A percentile compares a stretch with the other conserved stretches of the same genome.
Conservation (phyloP, 2,113 vertebrate genomes). For the Abramis brama region DNA sequence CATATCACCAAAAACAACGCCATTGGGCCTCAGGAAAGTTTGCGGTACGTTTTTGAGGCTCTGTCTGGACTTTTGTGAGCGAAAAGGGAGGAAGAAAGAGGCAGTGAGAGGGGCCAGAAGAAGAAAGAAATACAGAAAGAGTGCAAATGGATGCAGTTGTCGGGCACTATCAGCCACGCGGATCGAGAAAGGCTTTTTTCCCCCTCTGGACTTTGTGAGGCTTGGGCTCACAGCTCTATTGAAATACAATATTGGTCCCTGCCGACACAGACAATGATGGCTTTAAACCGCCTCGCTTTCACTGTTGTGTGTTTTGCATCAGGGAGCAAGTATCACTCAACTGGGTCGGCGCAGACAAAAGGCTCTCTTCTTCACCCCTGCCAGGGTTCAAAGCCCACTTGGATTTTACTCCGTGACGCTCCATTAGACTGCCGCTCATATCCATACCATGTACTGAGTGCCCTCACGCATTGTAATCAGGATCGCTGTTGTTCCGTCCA, state of each 20-base stretch:
- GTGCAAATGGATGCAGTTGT: slow-evolving; percentile 41
- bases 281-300: slow-evolving; percentile 34
- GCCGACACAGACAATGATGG: slow-evolving; percentile 36
- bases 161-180: slow-evolving; percentile 46
- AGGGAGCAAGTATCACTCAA: slow-evolving; percentile 23
- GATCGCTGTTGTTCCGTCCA: slow-evolving; percentile 51
- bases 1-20: slow-evolving; percentile 54
- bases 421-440: slow-evolving; percentile 18
- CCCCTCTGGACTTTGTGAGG: slow-evolving; percentile 15
- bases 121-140: slow-evolving; percentile 37
- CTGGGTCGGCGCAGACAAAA: slow-evolving; percentile 29
- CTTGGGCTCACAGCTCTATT: slow-evolving; percentile 23
- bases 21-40: slow-evolving; percentile 18
- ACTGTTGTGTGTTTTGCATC: slow-evolving; percentile 40
- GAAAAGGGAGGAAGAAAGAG: slow-evolving; percentile 23
- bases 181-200: slow-evolving; percentile 43
- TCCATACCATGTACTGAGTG: slow-evolving; percentile 26
- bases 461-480: slow-evolving; percentile 57
- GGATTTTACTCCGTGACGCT: not conserved
- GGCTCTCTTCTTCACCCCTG: slow-evolving; percentile 16
- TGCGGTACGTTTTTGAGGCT: slow-evolving; percentile 33
- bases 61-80: slow-evolving; percentile 12
- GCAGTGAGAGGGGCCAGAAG: not conserved
- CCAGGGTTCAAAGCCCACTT: slow-evolving; percentile 19
- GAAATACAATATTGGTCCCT: slow-evolving; percentile 52